phyloP scores from a whole-genome alignment of 2,113 vertebrate genomes.

The Lophochroa leadbeateri region DNA sequence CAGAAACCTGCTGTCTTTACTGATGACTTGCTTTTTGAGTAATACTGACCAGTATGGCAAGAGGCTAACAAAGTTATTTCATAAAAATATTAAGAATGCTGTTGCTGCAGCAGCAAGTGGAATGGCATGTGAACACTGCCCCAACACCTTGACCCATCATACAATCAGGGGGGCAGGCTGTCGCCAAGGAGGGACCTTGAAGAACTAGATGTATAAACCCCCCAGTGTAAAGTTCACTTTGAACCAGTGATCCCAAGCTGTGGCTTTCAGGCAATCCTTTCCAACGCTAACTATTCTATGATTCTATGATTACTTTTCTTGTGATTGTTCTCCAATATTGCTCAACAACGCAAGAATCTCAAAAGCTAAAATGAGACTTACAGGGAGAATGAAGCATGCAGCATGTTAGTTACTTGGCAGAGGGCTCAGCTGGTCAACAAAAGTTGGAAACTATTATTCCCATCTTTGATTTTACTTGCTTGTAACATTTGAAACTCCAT shows the following conservation, averaged over 20 bases:
- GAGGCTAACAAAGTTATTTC: not conserved
- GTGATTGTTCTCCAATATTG: not conserved
- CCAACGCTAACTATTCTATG: too few species aligned
- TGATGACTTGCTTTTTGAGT: not conserved
- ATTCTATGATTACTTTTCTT: not conserved
- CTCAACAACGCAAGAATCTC: not conserved
- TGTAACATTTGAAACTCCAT: not conserved
- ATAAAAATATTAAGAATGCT: not conserved
- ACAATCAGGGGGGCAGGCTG: not conserved
- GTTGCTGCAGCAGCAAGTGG: not conserved
- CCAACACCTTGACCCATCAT: not conserved
- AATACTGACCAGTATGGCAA: not conserved
- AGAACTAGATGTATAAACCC: not conserved
- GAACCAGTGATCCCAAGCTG: not conserved
- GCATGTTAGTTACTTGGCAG: not conserved
- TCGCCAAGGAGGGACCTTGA: not conserved
- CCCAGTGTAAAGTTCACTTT: not conserved
- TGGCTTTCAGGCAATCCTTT: not conserved
- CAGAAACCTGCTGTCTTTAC: not conserved
- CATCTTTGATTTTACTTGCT: not conserved
- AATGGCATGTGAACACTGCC: fast-evolving
- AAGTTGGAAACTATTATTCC: not conserved
- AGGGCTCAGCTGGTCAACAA: not conserved
- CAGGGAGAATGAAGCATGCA: not conserved
- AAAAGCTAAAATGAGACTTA: not conserved